These are phyloP conservation scores for Chrysina gloriosa DNA, from an alignment of 2,888 invertebrate species.

Conservation along the genomic window DNA sequence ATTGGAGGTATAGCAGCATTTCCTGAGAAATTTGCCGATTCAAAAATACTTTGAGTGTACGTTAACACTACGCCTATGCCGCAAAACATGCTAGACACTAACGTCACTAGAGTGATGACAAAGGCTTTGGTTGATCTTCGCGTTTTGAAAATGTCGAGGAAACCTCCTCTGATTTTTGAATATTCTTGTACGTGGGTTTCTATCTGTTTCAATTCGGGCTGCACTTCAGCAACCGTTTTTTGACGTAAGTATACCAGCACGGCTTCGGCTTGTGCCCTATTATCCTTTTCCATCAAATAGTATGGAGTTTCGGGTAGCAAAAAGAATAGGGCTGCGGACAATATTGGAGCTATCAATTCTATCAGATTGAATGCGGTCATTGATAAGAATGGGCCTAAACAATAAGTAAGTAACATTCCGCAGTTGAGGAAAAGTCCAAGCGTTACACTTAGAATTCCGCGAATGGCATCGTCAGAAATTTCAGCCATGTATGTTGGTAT, in stretches of 20 bases:
- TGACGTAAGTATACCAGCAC: constrained; percentile 77
- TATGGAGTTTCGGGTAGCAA: constrained; percentile 88
- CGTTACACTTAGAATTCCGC: constrained; percentile 85
- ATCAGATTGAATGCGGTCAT: constrained; percentile 75
- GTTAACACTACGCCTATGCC: constrained; percentile 86
- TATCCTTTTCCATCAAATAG: constrained; percentile 71
- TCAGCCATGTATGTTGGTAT: constrained; percentile 90
- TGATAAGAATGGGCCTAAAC: constrained; percentile 77
- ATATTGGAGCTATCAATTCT: constrained; percentile 68
- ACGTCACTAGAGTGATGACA: too few relatives aligned
- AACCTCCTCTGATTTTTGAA: too few relatives aligned
- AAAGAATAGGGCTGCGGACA: constrained; percentile 70
- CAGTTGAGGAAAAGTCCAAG: constrained; percentile 78
- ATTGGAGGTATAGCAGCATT: constrained; percentile 79
- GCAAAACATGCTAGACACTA: constrained; percentile 77
- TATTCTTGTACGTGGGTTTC: too few relatives aligned
- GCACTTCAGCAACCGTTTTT: constrained; percentile 70
- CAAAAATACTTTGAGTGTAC: constrained; percentile 80
- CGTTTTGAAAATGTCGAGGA: constrained; percentile 65
- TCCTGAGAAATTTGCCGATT: constrained; percentile 71
- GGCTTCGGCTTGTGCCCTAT: constrained; percentile 69
- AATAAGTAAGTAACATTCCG: constrained; percentile 78
- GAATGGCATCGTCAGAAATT: constrained; percentile 81
- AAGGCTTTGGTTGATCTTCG: constrained; percentile 81
- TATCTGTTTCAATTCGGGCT: constrained; percentile 73